Evolutionary conservation across 2,797 vertebrate species (phyloP).

Genomic region (Varecia variegata): DNA sequence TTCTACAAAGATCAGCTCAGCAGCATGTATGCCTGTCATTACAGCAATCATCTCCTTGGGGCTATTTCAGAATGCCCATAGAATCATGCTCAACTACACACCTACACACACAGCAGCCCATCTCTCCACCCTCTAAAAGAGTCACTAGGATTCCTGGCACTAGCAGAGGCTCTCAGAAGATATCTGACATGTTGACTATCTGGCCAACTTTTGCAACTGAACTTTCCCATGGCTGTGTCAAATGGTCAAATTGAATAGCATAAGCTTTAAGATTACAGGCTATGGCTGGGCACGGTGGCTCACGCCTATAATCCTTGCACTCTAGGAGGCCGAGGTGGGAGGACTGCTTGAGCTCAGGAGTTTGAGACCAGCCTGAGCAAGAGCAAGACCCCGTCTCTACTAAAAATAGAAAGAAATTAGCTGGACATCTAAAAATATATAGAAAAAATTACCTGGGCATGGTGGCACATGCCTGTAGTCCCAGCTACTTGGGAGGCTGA

Average conservation of each 20-base stretch:
- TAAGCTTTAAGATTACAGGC: slow-evolving; percentile 24
- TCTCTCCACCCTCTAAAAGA: not conserved
- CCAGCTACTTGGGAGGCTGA: no score
- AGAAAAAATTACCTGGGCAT: no score
- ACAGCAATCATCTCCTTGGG: not conserved
- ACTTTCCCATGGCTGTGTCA: slow-evolving; percentile 5
- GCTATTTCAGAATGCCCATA: not conserved
- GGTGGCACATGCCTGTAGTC: no score
- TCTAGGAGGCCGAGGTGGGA: no score
- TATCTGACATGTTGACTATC: not conserved
- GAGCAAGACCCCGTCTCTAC: no score
- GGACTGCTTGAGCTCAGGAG: no score
- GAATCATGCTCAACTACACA: not conserved
- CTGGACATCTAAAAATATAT: no score
- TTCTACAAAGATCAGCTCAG: not conserved
- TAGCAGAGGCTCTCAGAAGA: not conserved
- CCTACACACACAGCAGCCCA: not conserved
- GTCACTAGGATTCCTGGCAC: not conserved
- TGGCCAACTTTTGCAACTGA: not conserved
- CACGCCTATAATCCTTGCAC: no score
- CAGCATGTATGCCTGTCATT: not conserved
- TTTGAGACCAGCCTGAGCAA: no score
- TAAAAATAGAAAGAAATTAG: no score
- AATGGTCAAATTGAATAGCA: not conserved
- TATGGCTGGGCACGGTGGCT: not conserved